Evolutionary conservation across 23 tunicate species (phyloP), one percentile per base, ranked within the genome.

Genomic region (Halocynthia roretzi): DNA sequence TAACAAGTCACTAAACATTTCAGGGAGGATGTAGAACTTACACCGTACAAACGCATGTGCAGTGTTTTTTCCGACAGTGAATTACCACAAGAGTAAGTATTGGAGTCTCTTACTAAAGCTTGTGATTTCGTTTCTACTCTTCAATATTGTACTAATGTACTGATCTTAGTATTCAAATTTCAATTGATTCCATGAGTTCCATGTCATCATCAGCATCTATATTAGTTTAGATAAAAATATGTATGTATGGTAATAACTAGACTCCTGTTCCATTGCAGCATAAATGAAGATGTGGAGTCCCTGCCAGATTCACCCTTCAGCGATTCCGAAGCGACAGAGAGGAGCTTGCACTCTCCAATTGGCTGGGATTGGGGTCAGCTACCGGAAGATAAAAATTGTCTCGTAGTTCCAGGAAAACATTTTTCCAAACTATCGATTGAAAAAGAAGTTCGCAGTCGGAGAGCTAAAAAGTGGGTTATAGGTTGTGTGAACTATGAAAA

Each of bases 331-430:
- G 82, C 84, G 11, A 54, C 50, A 5, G 71, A 60, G 6, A 62
- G 72, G 22, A 56, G 66, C 51, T 56, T 52, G 15, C 20, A 18
- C 12, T 18, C 71, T 5, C 71, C 72, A 7, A 68, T 89, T 53
- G 82, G 77, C 71, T 89, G 96, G 96, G 85, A 83, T 49, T 89
- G 96, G 96, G 96, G 96, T 6, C 82, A 84, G 65, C 78, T 89
- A 6, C 96, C 96, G 31, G 83, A 61, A 5, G 77, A 65, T 71
- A 86, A 31, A 81, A 77, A 56, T 8, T 48, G 31, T 15, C 70
- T 65, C 70, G 5, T 48, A 5, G 70, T 65, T 0, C 70, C 70
- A 65, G 9, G n/a, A 11, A 65, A 9, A 15, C 44, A 31, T 31
- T 31, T 0, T 31, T 65, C 70, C 9, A 65, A 65, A 65, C 70